phyloP scores from a whole-genome alignment of 2,888 invertebrate genomes.

The Clistopyga incitator region DNA sequence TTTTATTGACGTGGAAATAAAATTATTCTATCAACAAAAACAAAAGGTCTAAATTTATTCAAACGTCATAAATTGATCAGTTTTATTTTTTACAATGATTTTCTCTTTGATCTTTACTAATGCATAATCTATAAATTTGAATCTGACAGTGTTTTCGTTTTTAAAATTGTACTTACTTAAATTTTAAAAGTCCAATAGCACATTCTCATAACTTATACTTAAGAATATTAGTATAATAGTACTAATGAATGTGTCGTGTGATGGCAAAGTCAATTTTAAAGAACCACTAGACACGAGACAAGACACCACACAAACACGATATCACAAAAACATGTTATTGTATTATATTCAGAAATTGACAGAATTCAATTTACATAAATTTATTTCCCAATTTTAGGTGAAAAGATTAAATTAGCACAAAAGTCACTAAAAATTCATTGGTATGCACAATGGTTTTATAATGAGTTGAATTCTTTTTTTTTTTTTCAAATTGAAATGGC shows the following conservation, averaged over 20 bases:
- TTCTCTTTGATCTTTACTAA: no score
- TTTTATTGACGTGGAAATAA: no score
- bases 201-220: no score
- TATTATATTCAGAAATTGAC: background rate
- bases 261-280: background rate
- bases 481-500: background rate
- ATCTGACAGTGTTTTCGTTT: no score
- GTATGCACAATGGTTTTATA: background rate
- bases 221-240: background rate
- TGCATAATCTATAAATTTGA: no score
- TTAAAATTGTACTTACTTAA: no score
- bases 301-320: slow-evolving; percentile 27
- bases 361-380: background rate
- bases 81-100: no score
- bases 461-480: background rate
- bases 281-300: background rate
- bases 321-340: background rate
- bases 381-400: background rate
- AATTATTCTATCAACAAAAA: no score
- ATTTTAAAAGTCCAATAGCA: no score
- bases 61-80: no score
- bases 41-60: no score
- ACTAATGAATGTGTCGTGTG: background rate
- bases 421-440: background rate
- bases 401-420: background rate